These are phyloP conservation scores for Micrasema longulum DNA, from an alignment of 1,140 invertebrate genomes.

Conservation along the genomic window DNA sequence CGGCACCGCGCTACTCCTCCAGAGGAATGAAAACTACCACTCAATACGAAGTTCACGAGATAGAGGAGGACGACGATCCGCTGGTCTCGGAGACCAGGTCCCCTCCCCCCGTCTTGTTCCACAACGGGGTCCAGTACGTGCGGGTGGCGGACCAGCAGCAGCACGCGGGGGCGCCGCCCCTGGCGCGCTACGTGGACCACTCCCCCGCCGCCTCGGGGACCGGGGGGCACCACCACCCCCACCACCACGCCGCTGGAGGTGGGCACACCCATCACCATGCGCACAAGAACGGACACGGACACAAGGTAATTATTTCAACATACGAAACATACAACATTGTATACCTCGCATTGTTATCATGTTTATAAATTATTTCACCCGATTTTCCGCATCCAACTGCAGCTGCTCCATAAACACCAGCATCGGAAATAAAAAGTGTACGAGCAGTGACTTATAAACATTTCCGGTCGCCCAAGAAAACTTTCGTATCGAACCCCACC, in stretches of 20 bases:
- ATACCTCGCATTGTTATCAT: not conserved
- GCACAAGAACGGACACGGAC: slow-evolving; percentile 14
- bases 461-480: not conserved
- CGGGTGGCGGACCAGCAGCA: slow-evolving; percentile 62
- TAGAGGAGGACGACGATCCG: slow-evolving; percentile 62
- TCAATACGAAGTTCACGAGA: slow-evolving; percentile 67
- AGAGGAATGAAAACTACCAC: slow-evolving; percentile 61
- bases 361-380: not conserved
- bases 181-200: slow-evolving; percentile 56
- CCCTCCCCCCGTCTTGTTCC: slow-evolving; percentile 31
- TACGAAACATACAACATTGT: not conserved
- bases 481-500: too few species aligned
- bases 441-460: not conserved
- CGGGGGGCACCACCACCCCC: slow-evolving; percentile 3
- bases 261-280: slow-evolving; percentile 21
- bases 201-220: slow-evolving; percentile 30
- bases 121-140: slow-evolving; percentile 45
- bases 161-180: slow-evolving; percentile 58
- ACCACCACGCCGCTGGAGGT: slow-evolving; percentile 38
- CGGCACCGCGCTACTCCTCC: slow-evolving; percentile 47
- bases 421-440: not conserved
- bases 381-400: not conserved
- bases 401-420: not conserved
- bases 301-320: slow-evolving; percentile 36
- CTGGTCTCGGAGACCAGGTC: slow-evolving; percentile 57